Percentiles rank a stretch among this genome's conserved stretches.
Evolutionary conservation across 2,888 invertebrate species (phyloP).

Genomic region (Noctuana brunneofusca): DNA sequence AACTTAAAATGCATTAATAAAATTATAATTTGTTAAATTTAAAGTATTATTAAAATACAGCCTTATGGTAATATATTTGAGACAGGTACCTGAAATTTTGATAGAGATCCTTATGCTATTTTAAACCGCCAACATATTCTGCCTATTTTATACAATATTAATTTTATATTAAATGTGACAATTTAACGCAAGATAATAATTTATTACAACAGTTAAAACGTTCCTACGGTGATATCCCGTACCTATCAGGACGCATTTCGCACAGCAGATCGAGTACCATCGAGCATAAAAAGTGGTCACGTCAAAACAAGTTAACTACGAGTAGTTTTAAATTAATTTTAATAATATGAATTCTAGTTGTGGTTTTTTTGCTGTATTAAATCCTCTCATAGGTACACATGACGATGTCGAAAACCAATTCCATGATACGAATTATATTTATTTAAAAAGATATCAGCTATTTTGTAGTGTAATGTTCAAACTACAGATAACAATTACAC

Average conservation of each 20-base stretch:
- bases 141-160: slow-evolving; percentile 27
- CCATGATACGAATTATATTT: neutral
- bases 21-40: neutral
- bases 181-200: slow-evolving; percentile 11
- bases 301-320: neutral
- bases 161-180: neutral
- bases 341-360: neutral
- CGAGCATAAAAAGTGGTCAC: neutral
- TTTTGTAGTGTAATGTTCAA: neutral
- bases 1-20: slow-evolving; percentile 16
- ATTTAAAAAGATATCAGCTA: neutral
- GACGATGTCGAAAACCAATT: slow-evolving; percentile 13
- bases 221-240: neutral
- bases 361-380: neutral
- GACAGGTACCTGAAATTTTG: slow-evolving; percentile 34
- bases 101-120: slow-evolving; percentile 24
- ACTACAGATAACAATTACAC: neutral
- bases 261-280: neutral
- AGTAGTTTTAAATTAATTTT: neutral
- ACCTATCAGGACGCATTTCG: slow-evolving; percentile 5
- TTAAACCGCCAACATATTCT: slow-evolving; percentile 18
- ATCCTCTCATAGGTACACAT: neutral
- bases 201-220: slow-evolving; percentile 13
- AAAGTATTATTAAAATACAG: slow-evolving; percentile 30
- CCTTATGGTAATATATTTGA: slow-evolving; percentile 30